Conservation (phyloP, 1,140 invertebrate species). For the Magallana gigas region DNA sequence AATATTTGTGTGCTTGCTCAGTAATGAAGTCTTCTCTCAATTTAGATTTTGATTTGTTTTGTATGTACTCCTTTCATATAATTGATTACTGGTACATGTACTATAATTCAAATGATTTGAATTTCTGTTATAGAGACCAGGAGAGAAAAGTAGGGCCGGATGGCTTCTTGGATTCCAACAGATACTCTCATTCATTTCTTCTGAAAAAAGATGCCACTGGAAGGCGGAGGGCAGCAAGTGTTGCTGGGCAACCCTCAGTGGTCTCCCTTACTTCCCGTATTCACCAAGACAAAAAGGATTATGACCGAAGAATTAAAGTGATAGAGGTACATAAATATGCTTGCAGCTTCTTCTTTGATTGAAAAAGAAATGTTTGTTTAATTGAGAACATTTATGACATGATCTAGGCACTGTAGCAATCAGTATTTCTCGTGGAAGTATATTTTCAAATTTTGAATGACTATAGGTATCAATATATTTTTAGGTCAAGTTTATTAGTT, state of each 20-base stretch:
- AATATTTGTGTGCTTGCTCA: too few relatives aligned
- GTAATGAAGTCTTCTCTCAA: too few relatives aligned
- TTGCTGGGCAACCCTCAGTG: slow-evolving; percentile 55
- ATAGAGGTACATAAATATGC: slow-evolving; percentile 70
- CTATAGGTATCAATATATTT: too few relatives aligned
- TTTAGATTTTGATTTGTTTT: neutral
- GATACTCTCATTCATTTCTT: slow-evolving; percentile 69
- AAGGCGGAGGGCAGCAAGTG: slow-evolving; percentile 30
- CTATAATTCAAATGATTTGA: too few relatives aligned
- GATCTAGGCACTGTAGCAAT: too few relatives aligned
- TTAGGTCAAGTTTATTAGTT: too few relatives aligned
- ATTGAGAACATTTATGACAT: too few relatives aligned
- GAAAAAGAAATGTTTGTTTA: too few relatives aligned
- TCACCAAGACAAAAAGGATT: slow-evolving; percentile 72
- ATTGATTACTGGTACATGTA: too few relatives aligned
- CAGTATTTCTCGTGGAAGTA: too few relatives aligned
- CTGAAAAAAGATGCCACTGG: slow-evolving; percentile 68
- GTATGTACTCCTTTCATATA: neutral
- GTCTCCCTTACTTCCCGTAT: slow-evolving; percentile 67
- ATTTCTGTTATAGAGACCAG: slow-evolving; percentile 66
- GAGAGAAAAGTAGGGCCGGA: slow-evolving; percentile 76
- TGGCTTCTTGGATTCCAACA: slow-evolving; percentile 74
- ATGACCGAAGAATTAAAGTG: slow-evolving; percentile 74
- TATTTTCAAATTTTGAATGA: too few relatives aligned
- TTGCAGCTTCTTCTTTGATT: too few relatives aligned